Base-by-base conservation (phyloP, 2,888 invertebrate genomes). In the Metellina segmentata region DNA sequence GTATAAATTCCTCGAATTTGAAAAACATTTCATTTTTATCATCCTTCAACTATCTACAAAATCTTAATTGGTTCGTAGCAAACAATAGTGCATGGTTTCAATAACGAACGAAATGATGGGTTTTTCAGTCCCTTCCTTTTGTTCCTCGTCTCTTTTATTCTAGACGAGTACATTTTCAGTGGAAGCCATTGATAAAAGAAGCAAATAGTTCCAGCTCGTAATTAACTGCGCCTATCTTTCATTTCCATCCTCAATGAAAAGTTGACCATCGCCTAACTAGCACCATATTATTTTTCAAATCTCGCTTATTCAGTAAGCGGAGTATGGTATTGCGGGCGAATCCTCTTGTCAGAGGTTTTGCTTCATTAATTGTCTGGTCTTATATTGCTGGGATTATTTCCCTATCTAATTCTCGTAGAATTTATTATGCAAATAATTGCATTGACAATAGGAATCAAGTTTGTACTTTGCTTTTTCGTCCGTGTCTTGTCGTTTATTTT, bases 41-140 rank as follows among this genome's bases (percentile, higher is more conserved):
- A 61, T 61, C 61, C 61, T 34, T 9, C 61, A 61, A 61, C 61
- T 16, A 61, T 61, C 61, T 61, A 61, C 34, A 34, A 16, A 79
- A 79, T 69, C 79, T 79, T 79, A 79, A 79, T 79, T 79, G 79
- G 79, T 79, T 79, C 69, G 34, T 16, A 48, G 34, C 79, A 79
- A 61, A 79, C 79, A 79, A 79, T 61, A 13, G 61, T 16, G 53
- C 61, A 20, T 61, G 61, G 13, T 69, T 61, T 61, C 79, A 61
- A 69, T 79, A 79, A 79, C 20, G 79, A 79, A 79, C 79, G 61
- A 61, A 20, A 19, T 20, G 19, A 34, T 61, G 53, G 11, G 52
- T 79, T 61, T 79, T 61, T 13, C 34, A 4, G 34, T n/a, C 34
- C 34, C 34, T 34, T 4, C 34, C 13, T 53, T 61, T 61, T 79